Conservation (phyloP, 1,140 invertebrate genomes). For the Drosophila hydei region DNA sequence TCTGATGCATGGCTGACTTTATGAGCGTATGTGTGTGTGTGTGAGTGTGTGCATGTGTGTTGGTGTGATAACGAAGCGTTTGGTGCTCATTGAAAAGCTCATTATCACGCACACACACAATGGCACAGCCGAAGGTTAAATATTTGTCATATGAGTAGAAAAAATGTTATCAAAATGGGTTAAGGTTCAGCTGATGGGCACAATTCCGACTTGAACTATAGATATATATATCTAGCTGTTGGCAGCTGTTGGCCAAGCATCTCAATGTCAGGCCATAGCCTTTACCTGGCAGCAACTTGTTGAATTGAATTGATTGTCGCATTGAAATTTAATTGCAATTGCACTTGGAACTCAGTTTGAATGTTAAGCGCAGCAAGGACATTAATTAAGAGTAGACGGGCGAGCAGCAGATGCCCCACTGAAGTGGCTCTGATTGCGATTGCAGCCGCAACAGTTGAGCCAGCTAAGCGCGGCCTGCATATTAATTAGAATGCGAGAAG, state of each 20-base stretch:
- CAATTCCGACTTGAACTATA: neutral
- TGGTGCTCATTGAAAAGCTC: constrained; percentile 50
- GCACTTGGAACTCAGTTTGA: constrained; percentile 45
- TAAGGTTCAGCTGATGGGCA: constrained; percentile 29
- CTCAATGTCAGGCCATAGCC: constrained; percentile 61
- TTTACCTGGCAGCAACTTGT: constrained; percentile 50
- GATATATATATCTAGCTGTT: neutral
- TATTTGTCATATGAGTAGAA: constrained; percentile 40
- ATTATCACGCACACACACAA: constrained; percentile 40
- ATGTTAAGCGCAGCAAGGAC: constrained; percentile 76
- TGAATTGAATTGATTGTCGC: constrained; percentile 78
- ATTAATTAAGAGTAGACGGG: constrained; percentile 68
- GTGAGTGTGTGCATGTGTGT: constrained; percentile 25
- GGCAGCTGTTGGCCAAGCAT: constrained; percentile 18
- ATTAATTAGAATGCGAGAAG: constrained; percentile 61
- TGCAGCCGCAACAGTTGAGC: constrained; percentile 11
- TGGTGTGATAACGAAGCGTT: constrained; percentile 56
- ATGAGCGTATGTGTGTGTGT: constrained; percentile 29
- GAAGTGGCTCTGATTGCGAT: constrained; percentile 71
- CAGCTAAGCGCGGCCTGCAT: constrained; percentile 56
- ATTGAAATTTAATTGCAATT: constrained; percentile 79
- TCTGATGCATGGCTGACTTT: constrained; percentile 55
- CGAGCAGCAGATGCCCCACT: constrained; percentile 32
- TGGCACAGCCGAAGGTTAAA: constrained; percentile 42
- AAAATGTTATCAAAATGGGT: constrained; percentile 33